Evolutionary conservation across 2,888 invertebrate species (phyloP), one percentile per base, ranked within the genome.

Genomic region (Papilio elwesi): DNA sequence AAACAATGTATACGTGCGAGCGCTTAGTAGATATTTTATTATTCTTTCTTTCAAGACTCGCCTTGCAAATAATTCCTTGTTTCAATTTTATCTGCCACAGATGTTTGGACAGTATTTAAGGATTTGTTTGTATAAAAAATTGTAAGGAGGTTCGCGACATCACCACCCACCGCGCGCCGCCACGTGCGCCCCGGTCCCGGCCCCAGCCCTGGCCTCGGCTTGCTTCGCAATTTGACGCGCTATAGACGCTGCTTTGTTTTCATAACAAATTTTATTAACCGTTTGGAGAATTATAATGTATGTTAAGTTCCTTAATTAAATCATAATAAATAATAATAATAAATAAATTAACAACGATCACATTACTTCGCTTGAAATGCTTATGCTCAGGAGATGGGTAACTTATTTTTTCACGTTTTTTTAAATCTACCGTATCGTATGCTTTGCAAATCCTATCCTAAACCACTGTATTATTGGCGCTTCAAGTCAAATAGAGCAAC

Each of bases 31-130:
- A 62, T 6, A 59, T 13, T 13, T 7, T 15, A n/a, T 43, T 59
- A 15, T 59, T 59, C n/a, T 59, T 59, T 59, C n/a, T 59, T 43
- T 59, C 43, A 43, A 43, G 5, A 62, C 38, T 62, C 43, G 5
- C 10, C 43, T 62, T 62, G 59, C 43, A 43, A 62, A n/a, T 59
- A 59, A 43, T 43, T 15, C 10, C 43, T 62, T 62, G 59, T 62
- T 62, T 43, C n/a, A 59, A 59, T n/a, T 48, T 71, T 59, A 16
- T 59, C 6, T 55, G 16, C 36, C 48, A 59, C 67, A 69, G 55
- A 68, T 68, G 80, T 85, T 84, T 85, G 82, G 77, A 83, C 78
- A 80, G 76, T 70, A 79, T 82, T 86, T 85, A 87, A 83, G 84
- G 86, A 85, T 85, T 76, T 78, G 71, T 75, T 80, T 83, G 71